phyloP scores from a whole-genome alignment of 2,113 vertebrate species.

The Cebus imitator region DNA sequence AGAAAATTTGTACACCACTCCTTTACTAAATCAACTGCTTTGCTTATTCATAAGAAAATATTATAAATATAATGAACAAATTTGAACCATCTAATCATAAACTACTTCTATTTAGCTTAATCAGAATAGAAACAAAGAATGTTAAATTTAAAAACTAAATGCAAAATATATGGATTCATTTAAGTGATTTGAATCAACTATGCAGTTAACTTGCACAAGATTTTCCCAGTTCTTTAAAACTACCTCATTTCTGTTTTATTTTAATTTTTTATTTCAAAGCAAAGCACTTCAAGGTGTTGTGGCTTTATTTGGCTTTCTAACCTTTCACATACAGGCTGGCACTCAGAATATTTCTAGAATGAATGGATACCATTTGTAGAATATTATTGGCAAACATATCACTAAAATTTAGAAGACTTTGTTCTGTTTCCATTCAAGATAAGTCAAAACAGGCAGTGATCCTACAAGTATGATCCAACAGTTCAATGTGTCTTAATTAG shows the following conservation, averaged over 20 bases:
- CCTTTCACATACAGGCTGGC: not conserved
- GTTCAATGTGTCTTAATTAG: not conserved
- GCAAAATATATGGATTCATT: not conserved
- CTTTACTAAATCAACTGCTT: not conserved
- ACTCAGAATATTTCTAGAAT: not conserved
- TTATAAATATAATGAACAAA: not conserved
- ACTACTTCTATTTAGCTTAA: not conserved
- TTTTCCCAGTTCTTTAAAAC: not conserved
- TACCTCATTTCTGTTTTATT: not conserved
- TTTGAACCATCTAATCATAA: not conserved
- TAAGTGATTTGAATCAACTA: not conserved
- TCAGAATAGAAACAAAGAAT: conserved; percentile 13
- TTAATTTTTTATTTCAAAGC: not conserved
- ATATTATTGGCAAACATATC: not conserved
- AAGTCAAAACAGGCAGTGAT: not conserved
- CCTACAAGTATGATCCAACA: not conserved
- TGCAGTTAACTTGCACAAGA: not conserved
- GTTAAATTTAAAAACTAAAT: conserved; percentile 17
- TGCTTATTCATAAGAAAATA: not conserved
- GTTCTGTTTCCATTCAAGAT: not conserved
- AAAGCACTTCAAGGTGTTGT: not conserved
- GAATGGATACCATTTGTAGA: not conserved
- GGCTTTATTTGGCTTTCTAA: not conserved
- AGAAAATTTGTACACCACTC: not conserved
- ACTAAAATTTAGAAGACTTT: not conserved